phyloP scores from a whole-genome alignment of 2,113 vertebrate species.

The Heliornis fulica region DNA sequence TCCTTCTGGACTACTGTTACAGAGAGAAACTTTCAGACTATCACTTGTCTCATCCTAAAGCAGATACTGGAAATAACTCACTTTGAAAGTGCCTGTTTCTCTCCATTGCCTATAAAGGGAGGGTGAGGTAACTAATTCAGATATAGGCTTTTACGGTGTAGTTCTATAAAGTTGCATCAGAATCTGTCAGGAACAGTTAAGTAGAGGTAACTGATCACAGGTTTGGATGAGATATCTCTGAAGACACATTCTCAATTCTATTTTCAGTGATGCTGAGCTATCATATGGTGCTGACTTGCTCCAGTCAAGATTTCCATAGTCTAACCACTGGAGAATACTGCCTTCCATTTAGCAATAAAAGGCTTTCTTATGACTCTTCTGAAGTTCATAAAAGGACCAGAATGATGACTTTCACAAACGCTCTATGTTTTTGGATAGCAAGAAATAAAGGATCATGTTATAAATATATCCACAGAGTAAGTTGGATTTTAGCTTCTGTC shows the following conservation, averaged over 20 bases:
- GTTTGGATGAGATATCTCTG: not conserved
- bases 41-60: not conserved
- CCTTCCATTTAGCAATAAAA: slow-evolving; percentile 42
- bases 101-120: not conserved
- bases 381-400: slow-evolving; percentile 16
- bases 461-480: not conserved
- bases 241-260: not conserved
- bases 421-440: not conserved
- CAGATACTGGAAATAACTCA: not conserved
- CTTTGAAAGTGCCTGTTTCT: not conserved
- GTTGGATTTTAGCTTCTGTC: not conserved
- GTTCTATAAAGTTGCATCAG: not conserved
- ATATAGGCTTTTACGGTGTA: not conserved
- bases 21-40: not conserved
- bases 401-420: slow-evolving; percentile 34
- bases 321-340: not conserved
- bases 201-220: not conserved
- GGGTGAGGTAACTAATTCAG: not conserved
- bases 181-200: slow-evolving; percentile 8
- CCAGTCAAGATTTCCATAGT: not conserved
- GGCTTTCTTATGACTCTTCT: slow-evolving; percentile 27
- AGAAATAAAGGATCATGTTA: slow-evolving; percentile 16
- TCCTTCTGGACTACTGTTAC: not conserved
- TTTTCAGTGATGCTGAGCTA: not conserved
- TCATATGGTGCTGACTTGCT: not conserved